Conservation (phyloP, 2,797 vertebrate species). For the Gambusia yucatana region DNA sequence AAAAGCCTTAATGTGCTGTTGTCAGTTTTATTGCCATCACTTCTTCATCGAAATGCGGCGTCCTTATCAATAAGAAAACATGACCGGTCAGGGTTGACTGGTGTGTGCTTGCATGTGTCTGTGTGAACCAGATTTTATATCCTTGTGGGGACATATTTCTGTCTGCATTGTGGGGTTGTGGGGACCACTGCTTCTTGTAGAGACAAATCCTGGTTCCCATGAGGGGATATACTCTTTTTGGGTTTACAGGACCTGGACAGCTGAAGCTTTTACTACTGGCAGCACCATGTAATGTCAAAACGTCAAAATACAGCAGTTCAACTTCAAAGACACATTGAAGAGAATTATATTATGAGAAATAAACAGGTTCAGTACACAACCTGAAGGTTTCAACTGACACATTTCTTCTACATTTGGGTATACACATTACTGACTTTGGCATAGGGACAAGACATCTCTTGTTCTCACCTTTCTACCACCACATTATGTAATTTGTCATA, state of each 20-base stretch:
- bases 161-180: background rate
- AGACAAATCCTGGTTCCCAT: too few species aligned
- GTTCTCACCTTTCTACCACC: slow-evolving; percentile 20
- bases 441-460: background rate
- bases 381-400: background rate
- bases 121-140: background rate
- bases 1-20: background rate
- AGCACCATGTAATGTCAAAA: background rate
- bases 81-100: background rate
- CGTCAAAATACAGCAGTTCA: background rate
- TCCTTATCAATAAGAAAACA: background rate
- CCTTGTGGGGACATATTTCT: too few species aligned
- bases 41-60: background rate
- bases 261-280: background rate
- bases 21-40: background rate
- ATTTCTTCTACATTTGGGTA: background rate
- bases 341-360: background rate
- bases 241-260: background rate
- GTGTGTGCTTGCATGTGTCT: background rate
- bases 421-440: background rate
- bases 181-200: too few species aligned
- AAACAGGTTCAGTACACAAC: background rate
- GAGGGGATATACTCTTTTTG: background rate
- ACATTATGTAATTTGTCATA: background rate
- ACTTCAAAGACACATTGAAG: background rate